These are phyloP conservation scores for Cancer borealis DNA, from an alignment of 2,888 invertebrate genomes.

Conservation along the genomic window DNA sequence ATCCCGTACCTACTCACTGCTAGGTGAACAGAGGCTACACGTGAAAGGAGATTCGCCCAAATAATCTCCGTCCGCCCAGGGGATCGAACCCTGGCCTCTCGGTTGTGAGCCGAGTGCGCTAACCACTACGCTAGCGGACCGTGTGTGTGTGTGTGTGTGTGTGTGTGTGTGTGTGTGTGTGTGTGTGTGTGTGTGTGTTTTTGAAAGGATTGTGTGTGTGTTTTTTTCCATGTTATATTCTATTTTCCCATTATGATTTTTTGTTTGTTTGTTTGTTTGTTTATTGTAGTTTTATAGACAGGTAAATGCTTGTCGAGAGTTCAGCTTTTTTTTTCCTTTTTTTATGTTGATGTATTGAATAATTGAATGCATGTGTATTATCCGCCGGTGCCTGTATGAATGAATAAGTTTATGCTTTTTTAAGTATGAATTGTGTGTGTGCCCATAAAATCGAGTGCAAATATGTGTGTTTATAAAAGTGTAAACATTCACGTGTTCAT, in stretches of 20 bases:
- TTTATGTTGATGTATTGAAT: neutral
- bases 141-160: neutral
- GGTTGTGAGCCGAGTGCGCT: too few relatives aligned
- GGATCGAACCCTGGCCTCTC: too few relatives aligned
- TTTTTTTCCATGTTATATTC: neutral
- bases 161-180: neutral
- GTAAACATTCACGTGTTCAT: neutral
- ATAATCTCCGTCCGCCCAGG: too few relatives aligned
- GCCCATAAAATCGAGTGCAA: neutral
- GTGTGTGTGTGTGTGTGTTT: neutral
- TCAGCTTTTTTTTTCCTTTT: neutral
- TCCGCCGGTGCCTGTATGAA: neutral
- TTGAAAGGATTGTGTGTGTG: neutral
- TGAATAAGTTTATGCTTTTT: neutral
- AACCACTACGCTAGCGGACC: too few relatives aligned
- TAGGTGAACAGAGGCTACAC: too few relatives aligned
- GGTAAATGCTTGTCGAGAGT: neutral
- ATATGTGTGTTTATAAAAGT: neutral
- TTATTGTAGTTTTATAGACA: neutral
- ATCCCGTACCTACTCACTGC: too few relatives aligned
- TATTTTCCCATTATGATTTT: neutral
- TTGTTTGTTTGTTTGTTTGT: neutral
- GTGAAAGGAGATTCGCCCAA: too few relatives aligned
- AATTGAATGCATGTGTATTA: neutral
- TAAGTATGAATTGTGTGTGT: constrained; percentile 5